Evolutionary conservation across 2,113 vertebrate species (phyloP).

Genomic region (Megaceryle torquata): DNA sequence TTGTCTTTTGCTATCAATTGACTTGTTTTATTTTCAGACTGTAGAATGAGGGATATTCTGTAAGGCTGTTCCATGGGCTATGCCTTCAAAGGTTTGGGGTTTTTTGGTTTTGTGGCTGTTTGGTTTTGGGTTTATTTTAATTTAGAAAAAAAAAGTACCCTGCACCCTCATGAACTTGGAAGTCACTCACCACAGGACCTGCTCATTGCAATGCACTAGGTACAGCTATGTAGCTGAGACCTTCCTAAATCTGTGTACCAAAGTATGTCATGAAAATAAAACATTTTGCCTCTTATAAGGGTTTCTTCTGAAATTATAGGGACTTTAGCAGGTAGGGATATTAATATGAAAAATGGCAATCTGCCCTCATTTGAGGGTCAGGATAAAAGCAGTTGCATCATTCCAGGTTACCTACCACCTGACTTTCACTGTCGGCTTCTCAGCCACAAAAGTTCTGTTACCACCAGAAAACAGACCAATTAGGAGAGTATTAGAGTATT

Average conservation of each 20-base stretch:
- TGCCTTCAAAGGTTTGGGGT: background rate
- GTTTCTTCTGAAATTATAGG: background rate
- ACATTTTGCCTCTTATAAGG: background rate
- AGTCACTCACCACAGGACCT: background rate
- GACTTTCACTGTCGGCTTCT: background rate
- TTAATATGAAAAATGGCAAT: background rate
- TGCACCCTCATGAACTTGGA: background rate
- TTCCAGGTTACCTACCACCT: background rate
- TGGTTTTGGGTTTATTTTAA: too few species aligned
- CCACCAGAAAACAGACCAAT: background rate
- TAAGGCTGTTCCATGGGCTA: background rate
- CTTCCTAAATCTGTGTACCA: background rate
- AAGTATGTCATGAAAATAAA: background rate
- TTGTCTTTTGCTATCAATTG: background rate
- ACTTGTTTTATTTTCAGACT: background rate
- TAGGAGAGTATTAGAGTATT: background rate
- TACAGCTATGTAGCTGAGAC: background rate
- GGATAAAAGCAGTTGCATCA: rapidly evolving
- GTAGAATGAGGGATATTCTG: rapidly evolving
- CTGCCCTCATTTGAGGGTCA: background rate
- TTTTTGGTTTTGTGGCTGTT: too few species aligned
- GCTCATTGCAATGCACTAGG: rapidly evolving
- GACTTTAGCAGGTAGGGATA: background rate
- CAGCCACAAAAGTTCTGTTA: background rate
- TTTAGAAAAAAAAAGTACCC: background rate